Base-by-base conservation (phyloP, 1,140 invertebrate species). In the Goniozus legneri region DNA sequence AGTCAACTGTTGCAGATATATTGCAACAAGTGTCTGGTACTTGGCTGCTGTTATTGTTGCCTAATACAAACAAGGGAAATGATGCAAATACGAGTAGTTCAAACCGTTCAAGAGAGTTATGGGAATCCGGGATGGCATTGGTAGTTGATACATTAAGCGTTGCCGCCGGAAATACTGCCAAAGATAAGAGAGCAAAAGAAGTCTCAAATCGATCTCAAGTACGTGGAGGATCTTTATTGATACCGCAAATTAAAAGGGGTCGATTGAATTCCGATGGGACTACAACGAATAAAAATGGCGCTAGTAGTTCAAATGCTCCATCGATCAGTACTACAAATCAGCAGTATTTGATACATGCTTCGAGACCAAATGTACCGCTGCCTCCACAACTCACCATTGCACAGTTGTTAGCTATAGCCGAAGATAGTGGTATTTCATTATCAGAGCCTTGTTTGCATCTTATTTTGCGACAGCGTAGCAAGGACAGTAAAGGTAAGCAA, bases 111-210 rank as follows among this genome's bases (percentile, higher is more conserved):
- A 64, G 69, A 34, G 78, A 80, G 15, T 53, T 68, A 3, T 73
- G 75, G 67, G 76, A 79, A 56, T 65, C 77, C 3, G 76, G 75
- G 24, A 65, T 80, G 43, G 74, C 79, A 7, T 71, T 81, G 30
- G 75, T 81, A 35, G 71, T 75, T 2, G 83, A 85, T 49, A 71
- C 77, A 13, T 71, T 93, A 3, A 88, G 85, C 47, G 82, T 89
- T 20, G 87, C 87, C 12, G 89, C 89, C 35, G 89, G 88, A 34
- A 85, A 86, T 44, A 87, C 86, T 3, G 88, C 87, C 27, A 89
- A 89, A 71, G 89, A 90, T 66, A 92, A 92, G 71, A 80, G 88
- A 32, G 80, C 84, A 19, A 90, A 89, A 60, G 86, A 89, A 65
- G 83, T 81, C 1, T 86, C 86, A 52, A 86, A 85, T 59, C 68